Conservation (phyloP, 2,797 vertebrate genomes). For the Hippopotamyrus pictus region DNA sequence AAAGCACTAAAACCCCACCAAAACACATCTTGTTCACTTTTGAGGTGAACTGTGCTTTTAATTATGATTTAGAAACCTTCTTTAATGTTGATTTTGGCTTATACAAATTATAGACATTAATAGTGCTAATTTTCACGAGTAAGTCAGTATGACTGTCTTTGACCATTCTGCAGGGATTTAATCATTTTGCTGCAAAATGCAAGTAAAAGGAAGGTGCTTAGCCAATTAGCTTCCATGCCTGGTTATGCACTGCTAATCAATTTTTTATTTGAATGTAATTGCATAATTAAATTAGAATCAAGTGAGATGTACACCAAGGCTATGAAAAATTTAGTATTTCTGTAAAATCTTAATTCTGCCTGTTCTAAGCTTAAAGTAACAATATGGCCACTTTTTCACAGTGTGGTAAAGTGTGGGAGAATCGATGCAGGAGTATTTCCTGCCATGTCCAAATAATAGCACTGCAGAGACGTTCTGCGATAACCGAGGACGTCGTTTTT, state of each 20-base stretch:
- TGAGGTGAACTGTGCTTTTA: neutral
- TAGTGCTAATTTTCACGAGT: neutral
- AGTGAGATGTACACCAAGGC: neutral
- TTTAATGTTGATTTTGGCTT: neutral
- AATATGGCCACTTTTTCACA: neutral
- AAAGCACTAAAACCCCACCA: neutral
- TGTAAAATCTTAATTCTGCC: neutral
- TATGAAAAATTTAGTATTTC: neutral
- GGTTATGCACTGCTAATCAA: neutral
- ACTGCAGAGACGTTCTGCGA: neutral
- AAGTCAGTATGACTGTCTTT: neutral
- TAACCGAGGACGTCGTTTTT: neutral
- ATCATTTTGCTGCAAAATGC: neutral
- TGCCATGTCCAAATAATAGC: neutral
- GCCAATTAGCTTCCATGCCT: neutral
- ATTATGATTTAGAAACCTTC: neutral
- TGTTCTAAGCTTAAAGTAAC: neutral
- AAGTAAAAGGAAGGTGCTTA: neutral
- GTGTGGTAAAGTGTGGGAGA: slow-evolving; percentile 18
- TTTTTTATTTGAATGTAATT: neutral
- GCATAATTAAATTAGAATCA: neutral
- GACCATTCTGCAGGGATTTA: neutral
- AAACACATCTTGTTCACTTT: neutral
- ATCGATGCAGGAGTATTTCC: neutral
- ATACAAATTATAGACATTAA: neutral